These are phyloP conservation scores for Tenualosa ilisha DNA, from an alignment of 2,797 vertebrate species.

Conservation along the genomic window DNA sequence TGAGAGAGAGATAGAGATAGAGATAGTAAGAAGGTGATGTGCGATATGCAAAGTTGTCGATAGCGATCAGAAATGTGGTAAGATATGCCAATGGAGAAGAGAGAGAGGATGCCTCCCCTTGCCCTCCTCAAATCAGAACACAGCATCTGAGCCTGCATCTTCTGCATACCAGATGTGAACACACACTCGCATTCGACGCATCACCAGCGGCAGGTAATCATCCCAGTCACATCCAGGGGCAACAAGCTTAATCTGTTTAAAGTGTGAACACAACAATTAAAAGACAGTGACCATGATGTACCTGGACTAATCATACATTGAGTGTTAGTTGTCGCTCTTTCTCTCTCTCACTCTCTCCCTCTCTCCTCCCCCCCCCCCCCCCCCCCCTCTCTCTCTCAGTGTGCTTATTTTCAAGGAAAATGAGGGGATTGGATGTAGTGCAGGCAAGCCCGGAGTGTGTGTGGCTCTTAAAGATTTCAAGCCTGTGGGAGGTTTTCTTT, in stretches of 20 bases:
- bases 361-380: not conserved
- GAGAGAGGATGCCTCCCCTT: not conserved
- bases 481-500: not conserved
- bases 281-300: not conserved
- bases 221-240: not conserved
- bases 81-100: not conserved
- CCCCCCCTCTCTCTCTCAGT: not conserved
- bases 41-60: slow-evolving; percentile 12
- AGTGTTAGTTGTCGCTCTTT: not conserved
- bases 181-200: not conserved
- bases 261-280: not conserved
- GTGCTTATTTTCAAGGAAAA: not conserved
- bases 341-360: not conserved
- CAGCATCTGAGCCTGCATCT: not conserved
- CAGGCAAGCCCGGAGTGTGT: not conserved
- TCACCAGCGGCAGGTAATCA: not conserved
- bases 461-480: not conserved
- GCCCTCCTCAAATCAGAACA: not conserved
- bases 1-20: not conserved
- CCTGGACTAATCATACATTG: not conserved
- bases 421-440: not conserved
- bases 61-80: not conserved
- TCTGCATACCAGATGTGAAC: not conserved
- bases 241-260: not conserved
- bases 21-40: not conserved